Evolutionary conservation across 2,113 vertebrate species (phyloP).

Genomic region (Hemichromis elongatus): DNA sequence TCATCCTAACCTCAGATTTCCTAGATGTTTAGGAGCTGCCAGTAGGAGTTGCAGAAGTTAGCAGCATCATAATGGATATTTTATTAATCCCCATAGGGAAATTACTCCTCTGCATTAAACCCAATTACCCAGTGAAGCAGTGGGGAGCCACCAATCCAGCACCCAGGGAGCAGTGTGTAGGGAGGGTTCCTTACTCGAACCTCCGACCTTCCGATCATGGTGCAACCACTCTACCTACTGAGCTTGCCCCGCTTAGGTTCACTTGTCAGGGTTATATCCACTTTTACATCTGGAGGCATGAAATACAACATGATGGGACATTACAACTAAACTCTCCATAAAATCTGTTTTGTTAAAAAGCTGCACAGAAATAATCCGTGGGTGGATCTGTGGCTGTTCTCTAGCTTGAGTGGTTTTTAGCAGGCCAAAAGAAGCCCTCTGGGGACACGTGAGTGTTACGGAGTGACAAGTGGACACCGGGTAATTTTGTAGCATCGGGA

Average conservation of each 20-base stretch:
- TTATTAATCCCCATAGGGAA: too few species aligned
- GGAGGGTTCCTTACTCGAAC: too few species aligned
- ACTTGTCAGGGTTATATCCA: neutral
- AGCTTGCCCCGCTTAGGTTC: neutral
- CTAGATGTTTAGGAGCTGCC: neutral
- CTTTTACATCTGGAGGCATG: neutral
- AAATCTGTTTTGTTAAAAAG: neutral
- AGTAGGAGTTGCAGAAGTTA: neutral
- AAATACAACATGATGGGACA: neutral
- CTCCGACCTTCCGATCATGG: too few species aligned
- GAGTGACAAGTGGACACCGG: neutral
- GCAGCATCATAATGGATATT: neutral
- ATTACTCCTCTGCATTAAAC: too few species aligned
- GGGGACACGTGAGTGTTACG: neutral
- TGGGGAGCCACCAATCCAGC: too few species aligned
- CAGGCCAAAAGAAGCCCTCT: neutral
- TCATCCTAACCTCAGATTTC: neutral
- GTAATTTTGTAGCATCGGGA: conserved; percentile 21
- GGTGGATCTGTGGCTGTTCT: neutral
- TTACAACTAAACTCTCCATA: neutral
- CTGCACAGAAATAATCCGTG: neutral
- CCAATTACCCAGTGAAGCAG: too few species aligned
- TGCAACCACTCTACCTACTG: too few species aligned
- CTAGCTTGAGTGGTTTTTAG: neutral
- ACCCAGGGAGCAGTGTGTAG: too few species aligned